Conservation (phyloP, 2,888 invertebrate genomes). For the Listrodromus nycthemerus region DNA sequence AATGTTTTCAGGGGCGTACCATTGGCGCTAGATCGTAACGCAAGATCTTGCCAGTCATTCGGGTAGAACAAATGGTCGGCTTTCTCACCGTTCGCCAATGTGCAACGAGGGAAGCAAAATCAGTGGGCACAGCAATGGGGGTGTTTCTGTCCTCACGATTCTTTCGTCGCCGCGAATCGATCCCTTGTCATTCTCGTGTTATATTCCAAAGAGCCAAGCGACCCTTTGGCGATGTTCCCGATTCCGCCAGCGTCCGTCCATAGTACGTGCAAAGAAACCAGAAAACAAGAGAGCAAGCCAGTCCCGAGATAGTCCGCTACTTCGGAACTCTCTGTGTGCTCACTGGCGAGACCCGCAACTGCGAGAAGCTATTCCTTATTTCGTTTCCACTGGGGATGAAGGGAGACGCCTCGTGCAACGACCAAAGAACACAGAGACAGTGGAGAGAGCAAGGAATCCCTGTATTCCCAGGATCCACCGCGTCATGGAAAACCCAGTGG, state of each 20-base stretch:
- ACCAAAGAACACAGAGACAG: background rate
- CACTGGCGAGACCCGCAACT: slow-evolving; percentile 4
- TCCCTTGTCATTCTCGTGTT: slow-evolving; percentile 27
- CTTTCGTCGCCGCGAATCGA: slow-evolving; percentile 41
- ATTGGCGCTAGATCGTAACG: no score
- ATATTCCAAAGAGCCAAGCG: slow-evolving; percentile 28
- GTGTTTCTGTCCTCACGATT: slow-evolving; percentile 4
- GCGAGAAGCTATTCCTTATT: background rate
- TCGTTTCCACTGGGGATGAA: background rate
- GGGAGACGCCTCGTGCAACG: background rate
- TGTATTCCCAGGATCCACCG: background rate
- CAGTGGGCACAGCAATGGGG: background rate
- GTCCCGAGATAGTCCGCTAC: slow-evolving; percentile 1
- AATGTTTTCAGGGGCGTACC: no score
- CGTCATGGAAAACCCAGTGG: background rate
- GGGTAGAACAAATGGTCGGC: background rate
- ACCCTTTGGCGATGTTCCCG: slow-evolving; percentile 49
- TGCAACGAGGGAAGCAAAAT: background rate
- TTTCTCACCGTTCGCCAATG: background rate
- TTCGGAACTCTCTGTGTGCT: slow-evolving; percentile 17
- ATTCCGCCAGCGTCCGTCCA: slow-evolving; percentile 66
- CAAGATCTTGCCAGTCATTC: background rate
- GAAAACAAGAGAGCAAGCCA: slow-evolving; percentile 54
- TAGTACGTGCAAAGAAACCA: slow-evolving; percentile 70
- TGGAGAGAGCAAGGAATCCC: background rate